phyloP scores from a whole-genome alignment of 2,113 vertebrate genomes.

The Spermophilus dauricus region DNA sequence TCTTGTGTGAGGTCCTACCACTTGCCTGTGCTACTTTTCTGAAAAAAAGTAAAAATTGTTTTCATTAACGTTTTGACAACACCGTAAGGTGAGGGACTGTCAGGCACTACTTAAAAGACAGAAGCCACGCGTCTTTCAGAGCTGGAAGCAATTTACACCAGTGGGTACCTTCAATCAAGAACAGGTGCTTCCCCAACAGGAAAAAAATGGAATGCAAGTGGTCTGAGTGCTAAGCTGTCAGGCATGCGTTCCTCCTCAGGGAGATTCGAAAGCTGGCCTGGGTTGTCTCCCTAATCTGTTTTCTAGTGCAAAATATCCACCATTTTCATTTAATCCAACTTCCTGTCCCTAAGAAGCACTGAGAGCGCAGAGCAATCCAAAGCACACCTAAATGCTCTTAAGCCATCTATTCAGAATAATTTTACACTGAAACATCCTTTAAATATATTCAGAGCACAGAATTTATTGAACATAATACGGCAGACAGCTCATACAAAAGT shows the following conservation, averaged over 20 bases:
- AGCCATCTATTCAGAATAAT: slow-evolving; percentile 59
- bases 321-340: slow-evolving; percentile 47
- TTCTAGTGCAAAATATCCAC: neutral
- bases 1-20: neutral
- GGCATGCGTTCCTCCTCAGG: neutral
- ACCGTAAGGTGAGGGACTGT: neutral
- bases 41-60: neutral
- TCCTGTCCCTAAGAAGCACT: neutral
- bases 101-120: neutral
- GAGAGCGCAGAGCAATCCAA: neutral
- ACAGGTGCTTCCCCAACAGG: neutral
- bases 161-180: rapidly evolving
- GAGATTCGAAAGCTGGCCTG: neutral
- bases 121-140: neutral
- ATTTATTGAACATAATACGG: slow-evolving; percentile 53
- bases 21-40: neutral
- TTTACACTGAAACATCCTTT: slow-evolving; percentile 60
- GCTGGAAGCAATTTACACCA: neutral
- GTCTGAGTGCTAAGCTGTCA: too few species aligned
- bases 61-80: neutral
- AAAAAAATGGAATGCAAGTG: neutral
- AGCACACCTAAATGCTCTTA: neutral
- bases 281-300: neutral
- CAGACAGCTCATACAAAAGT: slow-evolving; percentile 46
- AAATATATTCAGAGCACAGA: slow-evolving; percentile 63